These are phyloP conservation scores for Mimas tiliae DNA, from an alignment of 2,888 invertebrate genomes.

Conservation along the genomic window DNA sequence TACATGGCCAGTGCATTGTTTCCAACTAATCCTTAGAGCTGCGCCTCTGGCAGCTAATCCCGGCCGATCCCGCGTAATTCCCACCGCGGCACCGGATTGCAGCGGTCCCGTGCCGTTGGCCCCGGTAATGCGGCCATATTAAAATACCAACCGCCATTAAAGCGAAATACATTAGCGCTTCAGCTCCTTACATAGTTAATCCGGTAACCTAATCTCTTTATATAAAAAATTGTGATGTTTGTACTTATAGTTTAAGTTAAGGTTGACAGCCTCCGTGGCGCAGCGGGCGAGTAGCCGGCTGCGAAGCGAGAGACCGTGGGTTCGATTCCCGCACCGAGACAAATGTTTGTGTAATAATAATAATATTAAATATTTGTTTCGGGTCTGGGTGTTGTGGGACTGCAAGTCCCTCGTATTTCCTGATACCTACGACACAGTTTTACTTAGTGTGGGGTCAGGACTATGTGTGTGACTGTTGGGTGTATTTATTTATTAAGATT, in stretches of 20 bases:
- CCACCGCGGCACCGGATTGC: constrained; percentile 18
- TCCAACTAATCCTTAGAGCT: constrained; percentile 20
- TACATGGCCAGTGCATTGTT: constrained; percentile 27
- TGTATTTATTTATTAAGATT: no score
- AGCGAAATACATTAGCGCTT: constrained; percentile 7
- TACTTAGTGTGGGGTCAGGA: no score
- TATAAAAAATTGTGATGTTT: background rate
- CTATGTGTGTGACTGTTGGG: no score
- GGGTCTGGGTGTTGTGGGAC: no score
- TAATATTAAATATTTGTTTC: no score
- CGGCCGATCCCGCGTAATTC: constrained; percentile 24
- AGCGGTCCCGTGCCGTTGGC: constrained; percentile 1
- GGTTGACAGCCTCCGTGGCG: no score
- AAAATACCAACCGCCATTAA: constrained; percentile 22
- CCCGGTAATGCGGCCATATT: constrained; percentile 25
- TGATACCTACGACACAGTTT: no score
- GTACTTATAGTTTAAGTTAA: background rate
- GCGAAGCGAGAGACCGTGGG: no score
- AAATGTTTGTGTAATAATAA: no score
- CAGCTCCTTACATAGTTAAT: constrained; percentile 2
- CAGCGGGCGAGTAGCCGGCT: no score
- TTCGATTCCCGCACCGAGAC: no score
- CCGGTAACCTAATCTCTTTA: background rate
- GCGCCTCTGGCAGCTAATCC: constrained; percentile 22
- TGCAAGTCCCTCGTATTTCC: no score